phyloP scores from a whole-genome alignment of 1,140 invertebrate species.

The Brachionus angularis region DNA sequence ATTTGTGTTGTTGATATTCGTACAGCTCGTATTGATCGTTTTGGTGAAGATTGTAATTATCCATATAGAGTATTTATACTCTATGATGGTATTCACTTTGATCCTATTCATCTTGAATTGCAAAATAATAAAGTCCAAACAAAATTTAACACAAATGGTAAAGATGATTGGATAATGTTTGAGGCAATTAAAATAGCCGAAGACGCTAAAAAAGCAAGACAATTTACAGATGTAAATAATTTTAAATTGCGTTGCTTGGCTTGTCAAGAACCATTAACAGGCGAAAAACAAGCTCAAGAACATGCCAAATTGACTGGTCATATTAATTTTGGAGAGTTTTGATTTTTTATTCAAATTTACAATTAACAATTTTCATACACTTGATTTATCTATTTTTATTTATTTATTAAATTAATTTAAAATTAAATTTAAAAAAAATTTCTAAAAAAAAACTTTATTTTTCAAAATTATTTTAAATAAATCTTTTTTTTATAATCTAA shows the following conservation, averaged over 20 bases:
- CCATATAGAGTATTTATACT: conserved; percentile 77
- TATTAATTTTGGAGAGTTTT: conserved; percentile 73
- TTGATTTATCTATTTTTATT: too few species aligned
- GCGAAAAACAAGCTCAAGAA: conserved; percentile 71
- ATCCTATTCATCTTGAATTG: conserved; percentile 61
- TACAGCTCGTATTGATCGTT: conserved; percentile 80
- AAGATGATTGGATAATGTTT: conserved; percentile 68
- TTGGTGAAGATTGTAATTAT: conserved; percentile 86
- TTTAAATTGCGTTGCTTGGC: conserved; percentile 76
- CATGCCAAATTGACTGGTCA: conserved; percentile 81
- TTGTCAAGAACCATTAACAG: conserved; percentile 70
- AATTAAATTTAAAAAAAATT: too few species aligned
- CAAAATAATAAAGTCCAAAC: conserved; percentile 58
- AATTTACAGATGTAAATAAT: conserved; percentile 81
- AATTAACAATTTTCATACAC: too few species aligned
- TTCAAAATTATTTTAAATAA: too few species aligned
- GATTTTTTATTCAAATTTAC: neutral
- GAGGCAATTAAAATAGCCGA: conserved; percentile 76
- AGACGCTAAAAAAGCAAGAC: conserved; percentile 78
- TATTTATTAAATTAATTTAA: too few species aligned
- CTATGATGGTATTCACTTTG: conserved; percentile 94
- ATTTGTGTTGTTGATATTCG: conserved; percentile 88
- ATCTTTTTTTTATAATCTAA: too few species aligned
- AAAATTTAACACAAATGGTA: conserved; percentile 70
- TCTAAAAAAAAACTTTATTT: too few species aligned